Percentiles rank a stretch among this genome's conserved stretches.
Evolutionary conservation across 92 coral and sea anemone species (phyloP).

Genomic region (Palythoa grandis): DNA sequence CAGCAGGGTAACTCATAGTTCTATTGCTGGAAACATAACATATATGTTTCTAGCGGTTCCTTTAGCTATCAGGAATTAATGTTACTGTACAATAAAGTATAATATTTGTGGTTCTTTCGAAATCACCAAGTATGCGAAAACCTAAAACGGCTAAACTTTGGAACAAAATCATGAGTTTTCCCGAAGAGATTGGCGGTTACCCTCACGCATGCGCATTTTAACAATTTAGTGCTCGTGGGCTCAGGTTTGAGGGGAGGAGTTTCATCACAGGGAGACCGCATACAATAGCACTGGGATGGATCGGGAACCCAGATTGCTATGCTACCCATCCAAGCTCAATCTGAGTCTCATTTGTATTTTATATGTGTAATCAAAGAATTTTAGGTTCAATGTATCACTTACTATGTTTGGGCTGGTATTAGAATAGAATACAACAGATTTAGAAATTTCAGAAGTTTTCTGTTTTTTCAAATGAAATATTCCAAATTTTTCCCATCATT

Average conservation of each 20-base stretch:
- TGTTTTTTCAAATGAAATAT: too few relatives aligned
- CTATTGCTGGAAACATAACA: conserved; percentile 17
- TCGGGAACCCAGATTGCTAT: too few relatives aligned
- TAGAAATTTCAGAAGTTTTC: too few relatives aligned
- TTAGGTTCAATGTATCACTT: too few relatives aligned
- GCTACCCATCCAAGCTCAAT: too few relatives aligned
- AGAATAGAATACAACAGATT: too few relatives aligned
- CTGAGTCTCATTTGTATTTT: too few relatives aligned
- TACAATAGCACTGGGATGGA: too few relatives aligned
- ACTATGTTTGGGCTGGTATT: too few relatives aligned
- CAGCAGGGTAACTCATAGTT: conserved; percentile 90
- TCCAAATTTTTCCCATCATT: too few relatives aligned
- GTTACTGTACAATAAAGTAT: not conserved
- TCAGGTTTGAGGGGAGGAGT: conserved; percentile 31
- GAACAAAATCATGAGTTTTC: conserved; percentile 45
- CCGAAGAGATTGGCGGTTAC: conserved; percentile 46
- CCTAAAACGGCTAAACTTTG: conserved; percentile 30
- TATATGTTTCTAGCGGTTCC: not conserved
- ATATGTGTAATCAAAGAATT: too few relatives aligned
- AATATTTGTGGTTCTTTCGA: conserved; percentile 6
- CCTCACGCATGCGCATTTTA: conserved; percentile 16
- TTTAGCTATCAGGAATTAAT: not conserved
- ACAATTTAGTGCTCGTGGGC: conserved; percentile 38
- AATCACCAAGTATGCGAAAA: conserved; percentile 26
- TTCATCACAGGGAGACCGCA: conserved; percentile 14